These are phyloP conservation scores for Heterodera schachtii DNA, from an alignment of 1,140 invertebrate genomes.

Conservation along the genomic window DNA sequence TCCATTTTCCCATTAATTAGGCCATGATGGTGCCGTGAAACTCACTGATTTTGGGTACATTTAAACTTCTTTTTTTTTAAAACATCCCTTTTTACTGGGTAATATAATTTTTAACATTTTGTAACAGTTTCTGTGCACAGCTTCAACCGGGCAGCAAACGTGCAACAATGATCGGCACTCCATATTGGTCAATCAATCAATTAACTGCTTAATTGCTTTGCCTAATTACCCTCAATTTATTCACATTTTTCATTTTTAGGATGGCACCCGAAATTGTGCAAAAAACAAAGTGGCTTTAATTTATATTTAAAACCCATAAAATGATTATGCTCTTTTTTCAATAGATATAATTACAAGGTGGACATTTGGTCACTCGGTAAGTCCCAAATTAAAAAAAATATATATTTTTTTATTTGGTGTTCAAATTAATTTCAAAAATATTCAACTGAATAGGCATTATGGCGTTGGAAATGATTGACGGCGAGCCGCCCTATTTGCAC, in stretches of 20 bases:
- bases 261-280: slow-evolving; percentile 82
- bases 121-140: slow-evolving; percentile 61
- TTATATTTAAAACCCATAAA: not conserved
- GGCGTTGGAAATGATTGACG: slow-evolving; percentile 65
- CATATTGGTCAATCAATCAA: slow-evolving; percentile 68
- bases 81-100: not conserved
- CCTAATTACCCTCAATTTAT: not conserved
- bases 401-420: not conserved
- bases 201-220: not conserved
- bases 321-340: not conserved
- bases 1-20: slow-evolving; percentile 19
- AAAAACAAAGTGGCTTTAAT: slow-evolving; percentile 48
- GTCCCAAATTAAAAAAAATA: too few relatives aligned
- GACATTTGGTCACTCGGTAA: slow-evolving; percentile 65
- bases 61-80: slow-evolving; percentile 29
- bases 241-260: slow-evolving; percentile 67
- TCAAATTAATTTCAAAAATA: not conserved
- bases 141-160: slow-evolving; percentile 62
- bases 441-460: slow-evolving; percentile 21
- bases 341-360: slow-evolving; percentile 61
- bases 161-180: slow-evolving; percentile 75
- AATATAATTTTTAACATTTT: too few relatives aligned
- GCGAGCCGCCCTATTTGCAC: slow-evolving; percentile 63
- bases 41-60: slow-evolving; percentile 60
- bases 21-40: slow-evolving; percentile 63